Conservation (phyloP, 2,113 vertebrate species). For the Calidris pugnax region DNA sequence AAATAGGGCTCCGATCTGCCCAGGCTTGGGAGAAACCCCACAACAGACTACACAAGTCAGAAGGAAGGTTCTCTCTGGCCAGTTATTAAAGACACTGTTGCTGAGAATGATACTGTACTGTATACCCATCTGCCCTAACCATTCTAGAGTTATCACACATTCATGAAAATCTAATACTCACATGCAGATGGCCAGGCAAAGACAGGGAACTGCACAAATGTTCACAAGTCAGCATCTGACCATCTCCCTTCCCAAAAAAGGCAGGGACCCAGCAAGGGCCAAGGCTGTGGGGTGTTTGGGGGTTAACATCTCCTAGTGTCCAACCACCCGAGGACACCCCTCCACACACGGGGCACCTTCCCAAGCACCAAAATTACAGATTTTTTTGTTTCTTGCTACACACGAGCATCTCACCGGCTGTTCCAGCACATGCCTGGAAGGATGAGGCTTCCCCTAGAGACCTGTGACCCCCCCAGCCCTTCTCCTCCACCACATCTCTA, state of each 20-base stretch:
- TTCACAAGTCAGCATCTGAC: neutral
- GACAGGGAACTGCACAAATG: neutral
- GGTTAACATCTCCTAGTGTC: neutral
- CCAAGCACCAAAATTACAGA: neutral
- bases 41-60: neutral
- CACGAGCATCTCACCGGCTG: neutral
- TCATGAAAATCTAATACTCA: neutral
- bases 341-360: neutral
- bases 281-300: neutral
- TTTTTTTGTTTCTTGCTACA: rapidly evolving
- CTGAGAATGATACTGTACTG: neutral
- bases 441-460: neutral
- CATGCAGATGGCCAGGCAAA: neutral
- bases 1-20: neutral
- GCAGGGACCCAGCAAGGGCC: neutral
- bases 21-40: neutral
- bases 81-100: neutral
- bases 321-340: neutral
- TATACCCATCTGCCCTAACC: neutral
- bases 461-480: neutral
- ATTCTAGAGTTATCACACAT: neutral
- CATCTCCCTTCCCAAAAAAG: neutral
- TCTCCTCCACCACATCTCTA: neutral
- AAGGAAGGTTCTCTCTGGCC: neutral
- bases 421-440: rapidly evolving